A percentile compares a stretch with the other conserved stretches of the same genome.
These are phyloP conservation scores for Terebella lapidaria DNA, from an alignment of 2,888 invertebrate genomes.

Conservation along the genomic window DNA sequence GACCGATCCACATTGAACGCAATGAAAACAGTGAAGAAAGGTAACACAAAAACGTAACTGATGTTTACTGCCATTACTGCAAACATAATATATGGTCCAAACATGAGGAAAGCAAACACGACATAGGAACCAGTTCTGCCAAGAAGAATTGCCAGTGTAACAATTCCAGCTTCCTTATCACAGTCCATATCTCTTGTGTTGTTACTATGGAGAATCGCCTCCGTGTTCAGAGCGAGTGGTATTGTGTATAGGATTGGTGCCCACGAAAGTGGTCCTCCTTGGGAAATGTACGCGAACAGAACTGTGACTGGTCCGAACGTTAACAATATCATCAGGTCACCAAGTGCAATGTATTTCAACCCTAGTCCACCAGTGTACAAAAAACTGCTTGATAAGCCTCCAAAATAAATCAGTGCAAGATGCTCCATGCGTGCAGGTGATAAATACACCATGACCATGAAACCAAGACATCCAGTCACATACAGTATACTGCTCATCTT, in stretches of 20 bases:
- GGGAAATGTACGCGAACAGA: constrained; percentile 86
- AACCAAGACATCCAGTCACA: constrained; percentile 77
- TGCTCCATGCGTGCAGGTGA: constrained; percentile 93
- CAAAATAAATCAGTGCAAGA: constrained; percentile 88
- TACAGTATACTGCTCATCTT: constrained; percentile 85
- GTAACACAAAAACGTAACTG: constrained; percentile 82
- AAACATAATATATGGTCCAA: constrained; percentile 75
- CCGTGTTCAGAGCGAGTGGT: constrained; percentile 87
- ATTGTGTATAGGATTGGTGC: constrained; percentile 88
- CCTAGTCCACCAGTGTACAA: constrained; percentile 95
- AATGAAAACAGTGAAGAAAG: constrained; percentile 77
- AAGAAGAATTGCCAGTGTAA: constrained; percentile 88
- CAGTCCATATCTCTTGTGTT: constrained; percentile 87
- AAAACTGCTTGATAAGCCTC: constrained; percentile 89
- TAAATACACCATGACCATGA: constrained; percentile 69
- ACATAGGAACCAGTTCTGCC: constrained; percentile 87
- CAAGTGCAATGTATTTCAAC: constrained; percentile 89
- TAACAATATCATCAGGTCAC: constrained; percentile 84
- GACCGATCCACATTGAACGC: constrained; percentile 87
- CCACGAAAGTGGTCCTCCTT: constrained; percentile 83
- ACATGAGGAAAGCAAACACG: constrained; percentile 81
- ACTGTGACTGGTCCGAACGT: constrained; percentile 93
- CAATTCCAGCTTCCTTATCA: constrained; percentile 83
- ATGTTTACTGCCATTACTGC: constrained; percentile 79
- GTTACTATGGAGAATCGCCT: constrained; percentile 91